Evolutionary conservation across 2,797 vertebrate genomes (phyloP), one percentile per base, ranked within the genome.

Genomic region (Acomys russatus): DNA sequence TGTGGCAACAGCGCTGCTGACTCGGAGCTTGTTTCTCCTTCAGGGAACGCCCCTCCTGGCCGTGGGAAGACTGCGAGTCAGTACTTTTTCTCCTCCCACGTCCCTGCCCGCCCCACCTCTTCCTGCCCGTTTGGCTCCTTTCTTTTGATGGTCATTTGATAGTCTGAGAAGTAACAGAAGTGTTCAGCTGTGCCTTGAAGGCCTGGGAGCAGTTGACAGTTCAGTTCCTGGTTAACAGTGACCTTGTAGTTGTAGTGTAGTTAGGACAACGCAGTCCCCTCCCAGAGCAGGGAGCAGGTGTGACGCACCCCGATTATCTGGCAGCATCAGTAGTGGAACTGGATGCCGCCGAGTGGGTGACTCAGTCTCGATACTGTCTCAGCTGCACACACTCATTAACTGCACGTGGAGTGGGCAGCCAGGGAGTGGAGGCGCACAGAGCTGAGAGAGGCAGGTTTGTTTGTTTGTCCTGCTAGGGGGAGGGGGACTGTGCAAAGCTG

Each of bases 1-100:
- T 96, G 98, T 97, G 98, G 98, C 98, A 97, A 96, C 91, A 96
- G 95, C 44, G 79, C 78, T 33, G 94, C 94, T 76, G 97, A 96
- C 97, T 91, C 56, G 88, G 49, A 92, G 89, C 97, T 97, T 97
- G 97, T 97, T 96, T 97, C 97, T 87, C 59, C 92, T 98, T 79
- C 44, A 1, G 95, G 96, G 94, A 96, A 61, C 87, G 91, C 74
- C 96, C 90, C 82, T 44, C 51, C 63, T 30, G 49, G 82, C 61
- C 74, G 70, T 90, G 92, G 94, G 80, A 88, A 80, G 88, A 95
- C 97, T 87, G 86, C 96, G 79, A 76, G 90, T 0, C 0, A 25
- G 91, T 77, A 82, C 51, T n/a, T 6, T 85, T 51, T 64, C 94
- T 61, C 63, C 74, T 56, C 90, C 89, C 68, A 71, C 59, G 78